Evolutionary conservation across 2,888 invertebrate species (phyloP).

Genomic region (Tetanocera ferruginea): DNA sequence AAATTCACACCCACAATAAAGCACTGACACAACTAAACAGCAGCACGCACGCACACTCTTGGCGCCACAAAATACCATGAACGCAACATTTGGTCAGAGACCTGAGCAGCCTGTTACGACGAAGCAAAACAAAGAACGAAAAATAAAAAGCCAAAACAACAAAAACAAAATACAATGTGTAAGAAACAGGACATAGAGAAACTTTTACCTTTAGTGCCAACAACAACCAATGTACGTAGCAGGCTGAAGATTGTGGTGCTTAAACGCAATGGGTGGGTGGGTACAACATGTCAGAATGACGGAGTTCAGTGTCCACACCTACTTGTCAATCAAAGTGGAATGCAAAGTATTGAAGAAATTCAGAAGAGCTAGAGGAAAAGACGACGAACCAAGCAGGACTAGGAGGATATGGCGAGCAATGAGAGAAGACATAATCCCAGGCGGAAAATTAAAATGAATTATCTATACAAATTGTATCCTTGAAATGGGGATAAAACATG

Average conservation of each 20-base stretch:
- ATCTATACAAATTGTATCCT: neutral
- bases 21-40: neutral
- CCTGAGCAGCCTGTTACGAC: neutral
- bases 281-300: constrained; percentile 65
- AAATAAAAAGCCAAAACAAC: neutral
- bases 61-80: constrained; percentile 7
- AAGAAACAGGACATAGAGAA: constrained; percentile 47
- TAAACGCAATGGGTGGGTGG: constrained; percentile 59
- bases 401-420: constrained; percentile 11
- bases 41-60: neutral
- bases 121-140: neutral
- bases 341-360: neutral
- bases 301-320: constrained; percentile 67
- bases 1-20: neutral
- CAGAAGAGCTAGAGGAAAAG: neutral
- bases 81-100: constrained; percentile 30
- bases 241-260: neutral
- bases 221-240: constrained; percentile 58
- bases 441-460: constrained; percentile 35
- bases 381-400: neutral
- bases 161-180: constrained; percentile 33
- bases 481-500: neutral
- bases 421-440: neutral
- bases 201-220: constrained; percentile 63
- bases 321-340: constrained; percentile 62